Evolutionary conservation across 2,888 invertebrate genomes (phyloP), one percentile per base, ranked within the genome.

Genomic region (Laothoe populi): DNA sequence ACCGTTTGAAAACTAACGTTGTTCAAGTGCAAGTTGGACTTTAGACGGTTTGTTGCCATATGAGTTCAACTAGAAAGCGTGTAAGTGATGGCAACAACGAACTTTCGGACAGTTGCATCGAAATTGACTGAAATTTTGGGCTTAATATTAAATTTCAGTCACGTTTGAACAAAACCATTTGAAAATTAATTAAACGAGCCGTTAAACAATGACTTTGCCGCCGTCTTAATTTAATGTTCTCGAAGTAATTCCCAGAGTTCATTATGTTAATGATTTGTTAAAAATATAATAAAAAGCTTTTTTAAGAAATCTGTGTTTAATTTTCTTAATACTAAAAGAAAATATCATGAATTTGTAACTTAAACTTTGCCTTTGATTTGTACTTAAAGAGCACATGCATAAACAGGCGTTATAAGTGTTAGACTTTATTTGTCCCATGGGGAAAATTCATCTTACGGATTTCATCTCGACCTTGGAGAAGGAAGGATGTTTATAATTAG

Each of bases 241-340:
- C 65, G 64, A 63, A 73, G 73, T 75, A 73, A 78, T 79, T 79
- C 74, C 69, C 67, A 68, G n/a, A 73, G 74, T 72, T 75, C 78
- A 80, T 79, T 79, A 81, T 77, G 72, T 73, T 75, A 74, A 80
- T 79, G 77, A 78, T 76, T 79, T 75, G 73, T 81, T 74, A 77
- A 77, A 76, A 78, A 75, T 72, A 74, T 72, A 53, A 53, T 53
- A 53, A 35, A 53, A 53, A 10, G 16, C 13, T 48, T 13, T 11
- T 53, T 31, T 16, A 35, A 1, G 31, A 4, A 53, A 35, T 53
- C 11, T 35, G 31, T 53, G 19, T 31, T 48, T 48, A 19, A 8
- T 44, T 44, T 44, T 19, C 7, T 44, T 44, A 13, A 13, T 13
- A 13, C 4, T 10, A 11, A 38, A 10, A 5, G 1, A 13, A 8